A percentile compares a stretch with the other conserved stretches of the same genome.
These are phyloP conservation scores for Urocyon cinereoargenteus DNA, from an alignment of 2,797 vertebrate species.

Conservation along the genomic window DNA sequence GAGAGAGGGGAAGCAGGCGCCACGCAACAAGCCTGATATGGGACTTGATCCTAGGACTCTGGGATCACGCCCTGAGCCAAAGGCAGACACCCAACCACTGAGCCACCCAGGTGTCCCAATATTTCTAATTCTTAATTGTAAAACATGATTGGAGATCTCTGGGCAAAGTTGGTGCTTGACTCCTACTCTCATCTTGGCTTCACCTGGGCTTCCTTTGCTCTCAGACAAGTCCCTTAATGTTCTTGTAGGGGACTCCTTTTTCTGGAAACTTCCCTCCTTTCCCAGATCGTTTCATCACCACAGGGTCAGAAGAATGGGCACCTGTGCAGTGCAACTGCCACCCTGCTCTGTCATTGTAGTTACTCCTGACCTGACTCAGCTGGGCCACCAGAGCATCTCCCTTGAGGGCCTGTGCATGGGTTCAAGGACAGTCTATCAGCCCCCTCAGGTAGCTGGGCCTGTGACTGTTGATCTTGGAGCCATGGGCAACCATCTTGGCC, in stretches of 20 bases:
- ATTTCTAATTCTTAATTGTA: slow-evolving; percentile 8
- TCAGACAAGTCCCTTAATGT: background rate
- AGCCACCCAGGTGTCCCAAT: background rate
- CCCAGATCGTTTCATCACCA: too few relatives aligned
- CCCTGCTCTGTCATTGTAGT: background rate
- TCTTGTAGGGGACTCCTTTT: background rate
- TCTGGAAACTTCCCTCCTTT: background rate
- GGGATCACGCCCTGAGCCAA: too few relatives aligned
- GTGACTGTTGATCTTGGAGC: background rate
- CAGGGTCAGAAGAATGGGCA: background rate
- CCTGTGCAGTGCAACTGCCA: background rate
- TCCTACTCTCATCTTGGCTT: background rate
- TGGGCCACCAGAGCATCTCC: background rate
- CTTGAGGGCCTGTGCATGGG: background rate
- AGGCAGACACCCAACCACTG: too few relatives aligned
- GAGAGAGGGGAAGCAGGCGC: too few relatives aligned
- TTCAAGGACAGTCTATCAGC: background rate
- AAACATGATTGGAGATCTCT: background rate
- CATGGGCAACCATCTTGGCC: background rate
- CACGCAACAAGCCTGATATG: too few relatives aligned
- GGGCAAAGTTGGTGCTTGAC: background rate
- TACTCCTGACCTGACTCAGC: background rate
- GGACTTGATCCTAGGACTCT: too few relatives aligned
- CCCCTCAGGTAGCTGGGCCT: background rate
- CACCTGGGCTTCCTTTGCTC: background rate